These are phyloP conservation scores for Darwinula stevensoni DNA, from an alignment of 2,888 invertebrate species.

Conservation along the genomic window DNA sequence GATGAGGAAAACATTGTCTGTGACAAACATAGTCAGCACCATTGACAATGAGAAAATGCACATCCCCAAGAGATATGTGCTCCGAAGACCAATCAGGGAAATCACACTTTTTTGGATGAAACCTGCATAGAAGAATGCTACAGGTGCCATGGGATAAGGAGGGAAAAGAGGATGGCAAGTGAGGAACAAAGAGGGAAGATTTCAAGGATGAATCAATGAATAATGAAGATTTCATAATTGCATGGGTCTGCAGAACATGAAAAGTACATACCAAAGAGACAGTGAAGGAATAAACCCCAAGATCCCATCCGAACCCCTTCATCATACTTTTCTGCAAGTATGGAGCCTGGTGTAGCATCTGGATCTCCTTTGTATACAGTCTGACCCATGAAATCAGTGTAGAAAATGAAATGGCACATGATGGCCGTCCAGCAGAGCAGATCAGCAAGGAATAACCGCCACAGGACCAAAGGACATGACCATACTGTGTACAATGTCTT, in stretches of 20 bases:
- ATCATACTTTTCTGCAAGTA: constrained; percentile 11
- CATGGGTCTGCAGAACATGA: too few relatives aligned
- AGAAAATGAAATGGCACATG: constrained; percentile 14
- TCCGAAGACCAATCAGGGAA: constrained; percentile 11
- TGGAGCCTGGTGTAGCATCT: constrained; percentile 9
- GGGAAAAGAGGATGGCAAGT: too few relatives aligned
- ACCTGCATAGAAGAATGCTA: constrained; percentile 13
- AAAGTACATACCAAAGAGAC: constrained; percentile 12
- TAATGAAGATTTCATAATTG: too few relatives aligned
- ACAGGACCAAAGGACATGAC: constrained; percentile 11
- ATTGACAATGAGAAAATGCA: constrained; percentile 12
- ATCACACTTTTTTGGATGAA: constrained; percentile 12
- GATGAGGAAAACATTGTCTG: constrained; percentile 11
- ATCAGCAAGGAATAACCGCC: constrained; percentile 12
- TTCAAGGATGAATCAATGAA: too few relatives aligned
- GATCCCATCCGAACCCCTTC: constrained; percentile 14
- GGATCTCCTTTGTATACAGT: constrained; percentile 13
- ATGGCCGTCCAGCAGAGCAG: constrained; percentile 13
- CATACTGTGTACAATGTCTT: too few relatives aligned
- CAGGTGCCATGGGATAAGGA: too few relatives aligned
- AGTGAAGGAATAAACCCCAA: constrained; percentile 13
- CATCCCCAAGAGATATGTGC: constrained; percentile 12
- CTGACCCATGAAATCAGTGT: constrained; percentile 14
- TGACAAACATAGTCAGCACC: constrained; percentile 11
- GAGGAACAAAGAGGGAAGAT: too few relatives aligned